Conservation (phyloP, 2,113 vertebrate genomes). For the Daboia siamensis region DNA sequence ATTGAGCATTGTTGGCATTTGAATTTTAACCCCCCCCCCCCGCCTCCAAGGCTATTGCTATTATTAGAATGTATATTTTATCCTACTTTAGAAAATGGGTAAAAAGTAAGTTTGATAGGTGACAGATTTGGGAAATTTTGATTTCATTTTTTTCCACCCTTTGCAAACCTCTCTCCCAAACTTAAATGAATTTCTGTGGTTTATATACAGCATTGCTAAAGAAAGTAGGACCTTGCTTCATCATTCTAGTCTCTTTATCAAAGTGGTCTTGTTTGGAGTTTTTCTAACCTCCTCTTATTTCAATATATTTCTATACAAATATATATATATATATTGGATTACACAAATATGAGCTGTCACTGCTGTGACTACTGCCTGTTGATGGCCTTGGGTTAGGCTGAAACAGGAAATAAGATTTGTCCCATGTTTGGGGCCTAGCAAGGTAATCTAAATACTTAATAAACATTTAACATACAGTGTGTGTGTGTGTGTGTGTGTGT, state of each 20-base stretch:
- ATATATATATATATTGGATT: no score
- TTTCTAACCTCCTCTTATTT: background rate
- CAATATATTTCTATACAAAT: background rate
- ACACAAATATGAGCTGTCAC: no score
- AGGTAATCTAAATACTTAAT: no score
- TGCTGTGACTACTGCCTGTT: no score
- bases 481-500: no score
- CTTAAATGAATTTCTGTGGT: background rate
- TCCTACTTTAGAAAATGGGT: background rate
- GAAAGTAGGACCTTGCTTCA: background rate
- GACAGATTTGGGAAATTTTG: background rate
- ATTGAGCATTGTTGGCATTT: background rate
- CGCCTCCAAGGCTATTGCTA: background rate
- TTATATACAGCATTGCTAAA: background rate
- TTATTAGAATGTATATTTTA: background rate
- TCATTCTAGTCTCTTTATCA: background rate
- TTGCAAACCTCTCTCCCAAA: background rate
- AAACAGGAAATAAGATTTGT: no score
- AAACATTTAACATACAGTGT: no score
- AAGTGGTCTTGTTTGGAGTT: background rate
- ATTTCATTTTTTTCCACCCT: no score
- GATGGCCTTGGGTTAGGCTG: no score
- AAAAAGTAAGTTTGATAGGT: background rate
- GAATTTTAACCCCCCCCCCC: background rate
- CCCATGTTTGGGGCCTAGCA: no score